Base-by-base conservation (phyloP, 2,113 vertebrate genomes). In the Macroglossus sobrinus region DNA sequence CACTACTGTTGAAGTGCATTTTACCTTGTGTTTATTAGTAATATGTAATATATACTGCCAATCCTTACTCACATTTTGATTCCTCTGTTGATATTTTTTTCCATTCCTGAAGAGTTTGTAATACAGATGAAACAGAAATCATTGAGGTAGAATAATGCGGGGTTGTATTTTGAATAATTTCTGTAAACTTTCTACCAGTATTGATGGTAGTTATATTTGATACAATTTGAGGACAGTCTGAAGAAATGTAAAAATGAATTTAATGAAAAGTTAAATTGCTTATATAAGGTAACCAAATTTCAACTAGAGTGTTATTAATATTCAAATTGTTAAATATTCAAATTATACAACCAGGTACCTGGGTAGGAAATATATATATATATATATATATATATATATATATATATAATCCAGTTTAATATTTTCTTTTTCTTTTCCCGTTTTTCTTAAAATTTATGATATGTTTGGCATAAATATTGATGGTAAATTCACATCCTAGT, bases 381-480 rank as follows among this genome's bases (percentile, higher is more conserved):
- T 19, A 43, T 40, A 57, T 38, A 38, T 38, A 24, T 13, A 64
- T 13, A 13, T 30, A 64, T 12, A 64, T 13, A 64, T 12, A 61
- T 13, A 61, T 12, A 61, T 61, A 61, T 28, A 69, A n/a, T 71
- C 16, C 24, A 84, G 6, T 63, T n/a, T 66, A 47, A 12, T 90
- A 30, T 33, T 64, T 82, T 86, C 12, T 50, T 92, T 78, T 47
- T 38, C 59, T 12, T 24, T 85, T 64, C 66, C 24, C 59, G 14
- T 74, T 84, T 95, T 93, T 63, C 50, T 93, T 50, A 91, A 30
- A 71, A 53, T 53, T 72, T 63, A 88, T 47, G 28, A n/a, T 84
- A 69, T 5, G 0, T n/a, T 85, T 81, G 55, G 16, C 53, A 35
- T 76, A 63, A 76, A 85, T 69, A 28, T 22, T 47, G 15, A 45